These are phyloP conservation scores for Physocephala rufipes DNA, from an alignment of 2,888 invertebrate species.

Conservation along the genomic window DNA sequence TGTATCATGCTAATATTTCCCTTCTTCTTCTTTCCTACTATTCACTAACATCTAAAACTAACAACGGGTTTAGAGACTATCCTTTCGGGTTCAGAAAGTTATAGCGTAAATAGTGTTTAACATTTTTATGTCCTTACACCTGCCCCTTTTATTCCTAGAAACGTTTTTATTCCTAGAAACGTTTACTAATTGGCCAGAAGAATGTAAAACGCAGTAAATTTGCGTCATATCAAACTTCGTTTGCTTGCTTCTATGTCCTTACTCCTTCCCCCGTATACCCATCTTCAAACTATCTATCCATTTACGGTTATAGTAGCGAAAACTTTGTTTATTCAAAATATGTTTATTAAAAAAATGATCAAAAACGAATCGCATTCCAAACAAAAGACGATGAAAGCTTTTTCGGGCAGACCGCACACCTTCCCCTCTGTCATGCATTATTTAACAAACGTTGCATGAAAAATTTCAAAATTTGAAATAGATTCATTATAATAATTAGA, in stretches of 20 bases:
- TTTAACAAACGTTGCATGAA: conserved; percentile 48
- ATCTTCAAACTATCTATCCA: too few species aligned
- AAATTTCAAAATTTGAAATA: conserved; percentile 54
- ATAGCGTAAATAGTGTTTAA: neutral
- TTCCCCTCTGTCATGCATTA: conserved; percentile 1
- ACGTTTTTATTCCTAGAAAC: too few species aligned
- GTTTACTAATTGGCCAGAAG: too few species aligned
- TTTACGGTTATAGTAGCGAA: neutral
- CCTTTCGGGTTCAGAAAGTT: conserved; percentile 1
- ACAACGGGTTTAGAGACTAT: too few species aligned
- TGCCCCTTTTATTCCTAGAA: neutral
- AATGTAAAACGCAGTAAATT: too few species aligned
- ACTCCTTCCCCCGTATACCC: neutral
- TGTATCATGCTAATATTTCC: conserved; percentile 11
- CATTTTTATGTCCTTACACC: too few species aligned
- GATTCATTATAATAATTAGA: conserved; percentile 60
- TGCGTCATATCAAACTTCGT: too few species aligned
- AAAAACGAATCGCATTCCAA: conserved; percentile 32
- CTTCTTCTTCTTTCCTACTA: too few species aligned
- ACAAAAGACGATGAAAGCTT: conserved; percentile 35
- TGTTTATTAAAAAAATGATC: conserved; percentile 19
- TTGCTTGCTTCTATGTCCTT: conserved; percentile 2
- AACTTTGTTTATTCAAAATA: conserved; percentile 22
- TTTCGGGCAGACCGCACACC: neutral
- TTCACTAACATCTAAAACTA: too few species aligned